A percentile compares a stretch with the other conserved stretches of the same genome.
phyloP scores from a whole-genome alignment of 2,797 vertebrate species.

The Poecile montanus region DNA sequence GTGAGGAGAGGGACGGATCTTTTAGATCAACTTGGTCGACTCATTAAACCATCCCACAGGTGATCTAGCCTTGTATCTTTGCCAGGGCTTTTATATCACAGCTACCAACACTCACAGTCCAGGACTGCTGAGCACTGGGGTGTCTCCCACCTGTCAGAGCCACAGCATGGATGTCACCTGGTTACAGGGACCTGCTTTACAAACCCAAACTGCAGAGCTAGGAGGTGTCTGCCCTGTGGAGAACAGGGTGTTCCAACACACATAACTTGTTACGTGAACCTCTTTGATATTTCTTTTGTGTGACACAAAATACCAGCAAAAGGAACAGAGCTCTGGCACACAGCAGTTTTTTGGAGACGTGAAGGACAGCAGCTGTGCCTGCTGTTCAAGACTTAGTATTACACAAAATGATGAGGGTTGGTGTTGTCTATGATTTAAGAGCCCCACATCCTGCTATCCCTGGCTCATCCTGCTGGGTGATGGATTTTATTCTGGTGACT shows the following conservation, averaged over 20 bases:
- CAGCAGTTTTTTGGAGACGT: neutral
- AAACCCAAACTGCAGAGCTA: fast-evolving
- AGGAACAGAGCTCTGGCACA: neutral
- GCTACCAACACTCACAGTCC: neutral
- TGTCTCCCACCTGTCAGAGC: neutral
- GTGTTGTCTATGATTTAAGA: neutral
- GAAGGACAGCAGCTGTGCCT: neutral
- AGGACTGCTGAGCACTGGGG: neutral
- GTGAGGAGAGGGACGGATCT: neutral
- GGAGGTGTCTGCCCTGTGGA: neutral
- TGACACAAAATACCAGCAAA: neutral
- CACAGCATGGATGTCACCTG: neutral
- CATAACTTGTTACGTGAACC: neutral
- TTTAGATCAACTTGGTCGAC: neutral
- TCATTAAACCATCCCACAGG: neutral
- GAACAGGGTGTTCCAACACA: neutral
- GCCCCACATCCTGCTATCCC: neutral
- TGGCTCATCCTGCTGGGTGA: neutral
- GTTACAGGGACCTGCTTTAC: neutral
- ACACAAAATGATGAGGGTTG: neutral
- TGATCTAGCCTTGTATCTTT: neutral
- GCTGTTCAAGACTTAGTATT: neutral
- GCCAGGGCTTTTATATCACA: neutral
- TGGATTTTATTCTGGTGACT: neutral
- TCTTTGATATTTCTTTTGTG: neutral